Percentiles rank a stretch among this genome's conserved stretches.
phyloP scores from a whole-genome alignment of 1,140 invertebrate genomes.

The Drosophila pachea region DNA sequence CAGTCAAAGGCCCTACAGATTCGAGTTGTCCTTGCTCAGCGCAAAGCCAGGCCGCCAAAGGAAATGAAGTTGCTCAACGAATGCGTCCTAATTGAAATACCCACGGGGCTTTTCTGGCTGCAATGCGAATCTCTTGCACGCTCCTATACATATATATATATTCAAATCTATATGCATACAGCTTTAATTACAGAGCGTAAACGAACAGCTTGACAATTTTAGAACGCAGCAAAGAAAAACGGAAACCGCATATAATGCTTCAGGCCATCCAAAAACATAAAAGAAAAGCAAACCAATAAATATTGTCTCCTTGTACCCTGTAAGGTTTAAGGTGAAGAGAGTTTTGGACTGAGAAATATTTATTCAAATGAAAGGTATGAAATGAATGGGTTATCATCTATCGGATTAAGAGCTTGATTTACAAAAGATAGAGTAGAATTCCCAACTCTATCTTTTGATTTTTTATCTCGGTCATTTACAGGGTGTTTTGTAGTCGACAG shows the following conservation, averaged over 20 bases:
- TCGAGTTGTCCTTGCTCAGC: neutral
- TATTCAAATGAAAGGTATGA: no score
- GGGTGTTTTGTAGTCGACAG: neutral
- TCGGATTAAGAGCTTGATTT: no score
- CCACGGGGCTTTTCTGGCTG: slow-evolving; percentile 5
- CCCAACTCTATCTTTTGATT: no score
- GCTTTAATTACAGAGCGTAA: slow-evolving; percentile 28
- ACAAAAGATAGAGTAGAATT: no score
- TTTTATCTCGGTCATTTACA: no score
- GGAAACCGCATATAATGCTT: neutral
- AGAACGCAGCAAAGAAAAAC: neutral
- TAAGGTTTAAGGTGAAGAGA: neutral
- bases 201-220: slow-evolving; percentile 6
- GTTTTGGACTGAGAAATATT: neutral
- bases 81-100: slow-evolving; percentile 55
- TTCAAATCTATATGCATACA: slow-evolving; percentile 2
- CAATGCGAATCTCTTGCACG: neutral
- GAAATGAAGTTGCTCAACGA: slow-evolving; percentile 30
- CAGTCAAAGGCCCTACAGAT: slow-evolving; percentile 39
- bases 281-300: slow-evolving; percentile 16
- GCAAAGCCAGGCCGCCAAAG: slow-evolving; percentile 2
- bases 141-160: neutral
- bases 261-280: neutral
- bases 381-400: no score
- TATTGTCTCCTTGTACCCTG: neutral